These are phyloP conservation scores for Sebastes aleutianus DNA, from an alignment of 2,797 vertebrate genomes.

Conservation along the genomic window DNA sequence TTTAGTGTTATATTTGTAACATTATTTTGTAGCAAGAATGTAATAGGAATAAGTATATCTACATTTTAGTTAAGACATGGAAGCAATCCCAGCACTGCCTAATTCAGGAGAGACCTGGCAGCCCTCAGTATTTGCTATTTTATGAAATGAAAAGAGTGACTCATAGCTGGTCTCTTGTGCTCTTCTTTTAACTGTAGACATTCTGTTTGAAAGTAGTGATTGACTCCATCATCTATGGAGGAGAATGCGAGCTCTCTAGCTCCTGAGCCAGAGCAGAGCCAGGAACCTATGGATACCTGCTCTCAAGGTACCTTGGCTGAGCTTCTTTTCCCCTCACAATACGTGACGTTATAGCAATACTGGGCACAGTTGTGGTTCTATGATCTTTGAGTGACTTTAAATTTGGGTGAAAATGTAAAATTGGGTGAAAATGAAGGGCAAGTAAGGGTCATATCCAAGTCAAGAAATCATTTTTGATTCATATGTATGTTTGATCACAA, in stretches of 20 bases:
- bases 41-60: background rate
- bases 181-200: constrained; percentile 79
- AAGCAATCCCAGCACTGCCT: background rate
- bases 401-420: background rate
- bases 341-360: background rate
- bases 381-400: background rate
- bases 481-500: background rate
- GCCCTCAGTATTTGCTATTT: background rate
- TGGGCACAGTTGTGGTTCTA: constrained; percentile 13
- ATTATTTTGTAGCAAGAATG: background rate
- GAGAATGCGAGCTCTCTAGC: constrained; percentile 80
- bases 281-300: constrained; percentile 84
- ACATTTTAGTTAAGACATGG: background rate
- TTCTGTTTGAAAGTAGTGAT: constrained; percentile 79
- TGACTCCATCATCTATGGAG: constrained; percentile 85
- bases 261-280: constrained; percentile 83
- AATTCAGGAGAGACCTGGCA: background rate
- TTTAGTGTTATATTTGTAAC: background rate
- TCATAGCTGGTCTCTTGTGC: constrained; percentile 69
- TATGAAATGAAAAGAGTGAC: constrained; percentile 41
- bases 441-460: background rate
- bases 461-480: background rate
- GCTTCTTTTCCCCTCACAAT: constrained; percentile 57
- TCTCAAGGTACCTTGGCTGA: constrained; percentile 86
- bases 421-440: background rate